A percentile compares a stretch with the other conserved stretches of the same genome.
These are phyloP conservation scores for Sphecodes monilicornis DNA, from an alignment of 2,888 invertebrate genomes.

Conservation along the genomic window DNA sequence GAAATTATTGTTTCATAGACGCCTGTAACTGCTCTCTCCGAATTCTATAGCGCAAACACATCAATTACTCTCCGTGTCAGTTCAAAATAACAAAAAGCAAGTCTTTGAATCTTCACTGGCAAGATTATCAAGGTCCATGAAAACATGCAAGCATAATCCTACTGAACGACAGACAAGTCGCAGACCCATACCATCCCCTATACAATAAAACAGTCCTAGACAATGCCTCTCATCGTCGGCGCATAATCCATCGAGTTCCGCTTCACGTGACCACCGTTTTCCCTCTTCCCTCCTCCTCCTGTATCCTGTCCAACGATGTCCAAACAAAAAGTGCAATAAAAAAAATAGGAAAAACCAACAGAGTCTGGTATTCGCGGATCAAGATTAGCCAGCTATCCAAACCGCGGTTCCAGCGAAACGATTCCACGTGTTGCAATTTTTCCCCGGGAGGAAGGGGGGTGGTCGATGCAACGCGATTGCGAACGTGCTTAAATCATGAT, in stretches of 20 bases:
- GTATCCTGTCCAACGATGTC: constrained; percentile 31
- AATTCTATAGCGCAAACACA: too few species aligned
- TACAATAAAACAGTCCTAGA: neutral
- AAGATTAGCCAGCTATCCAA: constrained; percentile 60
- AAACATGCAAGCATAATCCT: too few species aligned
- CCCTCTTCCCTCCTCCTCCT: neutral
- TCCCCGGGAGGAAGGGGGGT: neutral
- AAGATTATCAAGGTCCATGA: too few species aligned
- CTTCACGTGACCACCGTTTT: constrained; percentile 13
- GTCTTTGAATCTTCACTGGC: too few species aligned
- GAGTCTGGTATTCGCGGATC: constrained; percentile 48
- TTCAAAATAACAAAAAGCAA: too few species aligned
- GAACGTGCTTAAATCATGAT: constrained; percentile 69
- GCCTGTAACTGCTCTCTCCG: too few species aligned
- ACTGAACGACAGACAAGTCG: too few species aligned
- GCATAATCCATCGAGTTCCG: constrained; percentile 9
- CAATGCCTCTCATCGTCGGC: neutral
- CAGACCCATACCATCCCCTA: neutral
- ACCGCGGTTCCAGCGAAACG: constrained; percentile 58
- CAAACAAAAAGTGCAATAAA: neutral
- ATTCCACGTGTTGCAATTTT: constrained; percentile 54
- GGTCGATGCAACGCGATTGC: constrained; percentile 56
- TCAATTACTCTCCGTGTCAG: too few species aligned
- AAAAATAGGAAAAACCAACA: neutral
- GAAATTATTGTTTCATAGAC: too few species aligned